phyloP scores from a whole-genome alignment of 2,113 vertebrate genomes.

The Macquaria australasica region DNA sequence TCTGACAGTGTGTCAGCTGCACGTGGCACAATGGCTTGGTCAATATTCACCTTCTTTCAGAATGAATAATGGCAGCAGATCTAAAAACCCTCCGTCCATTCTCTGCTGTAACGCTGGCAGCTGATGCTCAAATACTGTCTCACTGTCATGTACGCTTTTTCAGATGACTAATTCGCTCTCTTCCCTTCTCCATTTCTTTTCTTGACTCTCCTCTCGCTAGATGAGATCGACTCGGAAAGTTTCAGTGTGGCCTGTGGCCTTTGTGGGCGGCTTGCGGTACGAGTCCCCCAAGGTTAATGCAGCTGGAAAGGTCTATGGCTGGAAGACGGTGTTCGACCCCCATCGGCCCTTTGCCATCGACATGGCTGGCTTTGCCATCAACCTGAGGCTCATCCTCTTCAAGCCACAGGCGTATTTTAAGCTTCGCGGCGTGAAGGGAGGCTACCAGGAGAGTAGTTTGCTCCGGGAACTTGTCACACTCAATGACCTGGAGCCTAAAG shows the following conservation, averaged over 20 bases:
- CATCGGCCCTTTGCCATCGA: constrained; percentile 98
- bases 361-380: constrained; percentile 98
- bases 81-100: constrained; percentile 29
- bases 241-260: constrained; percentile 98
- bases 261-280: constrained; percentile 96
- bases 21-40: constrained; percentile 22
- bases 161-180: constrained; percentile 56
- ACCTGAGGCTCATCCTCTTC: constrained; percentile 95
- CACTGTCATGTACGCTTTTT: constrained; percentile 48
- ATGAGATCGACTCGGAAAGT: constrained; percentile 96
- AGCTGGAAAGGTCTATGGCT: constrained; percentile 96
- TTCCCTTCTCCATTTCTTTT: constrained; percentile 29
- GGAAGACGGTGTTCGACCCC: constrained; percentile 98
- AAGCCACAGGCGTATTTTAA: constrained; percentile 98
- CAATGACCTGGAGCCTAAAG: constrained; percentile 97
- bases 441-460: constrained; percentile 98
- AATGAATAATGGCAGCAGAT: constrained; percentile 53
- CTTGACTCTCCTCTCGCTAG: constrained; percentile 72
- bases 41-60: constrained; percentile 61
- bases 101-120: constrained; percentile 32
- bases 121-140: constrained; percentile 37
- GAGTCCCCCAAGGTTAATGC: constrained; percentile 97
- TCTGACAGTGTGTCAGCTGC: constrained; percentile 47
- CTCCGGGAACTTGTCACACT: constrained; percentile 96
- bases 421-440: constrained; percentile 95